Base-by-base conservation (phyloP, 1,140 invertebrate genomes). In the Dolichoris vasculosae region DNA sequence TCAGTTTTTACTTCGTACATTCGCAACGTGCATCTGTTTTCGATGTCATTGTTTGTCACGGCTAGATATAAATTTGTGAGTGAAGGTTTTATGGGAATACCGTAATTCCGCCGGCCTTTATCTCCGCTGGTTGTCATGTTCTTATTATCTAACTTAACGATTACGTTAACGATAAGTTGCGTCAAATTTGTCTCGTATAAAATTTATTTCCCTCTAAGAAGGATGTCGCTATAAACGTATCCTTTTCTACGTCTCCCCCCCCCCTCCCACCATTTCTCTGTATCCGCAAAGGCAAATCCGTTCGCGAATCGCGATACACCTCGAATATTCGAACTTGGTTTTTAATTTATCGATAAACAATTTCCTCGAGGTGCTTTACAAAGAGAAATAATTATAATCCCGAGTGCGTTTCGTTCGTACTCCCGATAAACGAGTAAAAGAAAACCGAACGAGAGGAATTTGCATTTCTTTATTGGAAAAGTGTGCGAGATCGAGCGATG, bases 1-100 rank as follows among this genome's bases (percentile, higher is more conserved):
- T 30, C 46, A 11, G n/a, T 77, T 35, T 55, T 75, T 46, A n/a
- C 43, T 46, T 9, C 26, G 0, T 75, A n/a, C 71, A 11, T 69
- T 46, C 23, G 6, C 71, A 2, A 75, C 6, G 71, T 75, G 71
- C 46, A 51, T 78, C 76, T 59, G 55, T 79, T 79, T 77, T 32
- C 30, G 75, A 77, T 77, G 43, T 48, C 30, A 79, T 79, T 79
- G 55, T 79, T 63, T 35, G 77, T 51, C 75, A 30, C 43, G n/a
- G 11, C 15, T 55, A 35, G 75, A 32, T 51, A 77, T 77, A 77
- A 55, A 77, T 77, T 77, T 32, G 46, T 17, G 48, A 77, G 75
- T 51, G 43, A 55, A 51, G 43, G 46, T 35, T 77, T 77, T 75
- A 75, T 77, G 75, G 6, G 43, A 77, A 32, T 17, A 26, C 23